These are phyloP conservation scores for Salminus brasiliensis DNA, from an alignment of 2,113 vertebrate genomes.

Conservation along the genomic window DNA sequence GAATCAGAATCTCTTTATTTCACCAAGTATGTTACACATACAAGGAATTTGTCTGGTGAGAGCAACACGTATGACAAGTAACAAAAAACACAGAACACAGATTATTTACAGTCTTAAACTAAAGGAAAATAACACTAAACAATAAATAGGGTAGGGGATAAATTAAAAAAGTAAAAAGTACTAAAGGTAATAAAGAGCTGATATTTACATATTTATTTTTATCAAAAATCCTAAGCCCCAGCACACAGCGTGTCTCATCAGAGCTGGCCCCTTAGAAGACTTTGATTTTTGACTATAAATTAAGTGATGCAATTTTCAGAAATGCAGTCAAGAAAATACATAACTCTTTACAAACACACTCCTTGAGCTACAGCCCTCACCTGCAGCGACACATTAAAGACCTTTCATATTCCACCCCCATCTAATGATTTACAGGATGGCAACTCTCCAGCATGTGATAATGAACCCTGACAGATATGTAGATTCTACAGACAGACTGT, in stretches of 20 bases:
- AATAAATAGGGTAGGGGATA: too few species aligned
- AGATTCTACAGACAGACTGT: background rate
- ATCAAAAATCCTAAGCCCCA: background rate
- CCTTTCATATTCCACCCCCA: background rate
- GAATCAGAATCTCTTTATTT: too few species aligned
- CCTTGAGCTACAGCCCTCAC: conserved; percentile 8
- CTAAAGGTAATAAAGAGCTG: too few species aligned
- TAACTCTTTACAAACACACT: conserved; percentile 4
- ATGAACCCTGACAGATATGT: background rate
- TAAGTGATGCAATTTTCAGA: conserved; percentile 70
- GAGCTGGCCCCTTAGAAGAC: conserved; percentile 30
- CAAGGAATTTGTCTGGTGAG: too few species aligned
- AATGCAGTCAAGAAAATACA: conserved; percentile 46
- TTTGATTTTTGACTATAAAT: conserved; percentile 58
- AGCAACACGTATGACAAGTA: too few species aligned
- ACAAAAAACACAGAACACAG: too few species aligned
- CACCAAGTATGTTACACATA: too few species aligned
- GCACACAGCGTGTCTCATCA: background rate
- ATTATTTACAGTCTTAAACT: too few species aligned
- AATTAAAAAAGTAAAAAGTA: too few species aligned
- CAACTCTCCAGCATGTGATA: conserved; percentile 20
- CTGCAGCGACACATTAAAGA: background rate
- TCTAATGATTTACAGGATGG: background rate
- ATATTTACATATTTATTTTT: too few species aligned
- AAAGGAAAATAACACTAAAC: too few species aligned